Percentiles rank a stretch among this genome's conserved stretches.
Conservation (phyloP, 2,113 vertebrate species). For the Centropus bengalensis region DNA sequence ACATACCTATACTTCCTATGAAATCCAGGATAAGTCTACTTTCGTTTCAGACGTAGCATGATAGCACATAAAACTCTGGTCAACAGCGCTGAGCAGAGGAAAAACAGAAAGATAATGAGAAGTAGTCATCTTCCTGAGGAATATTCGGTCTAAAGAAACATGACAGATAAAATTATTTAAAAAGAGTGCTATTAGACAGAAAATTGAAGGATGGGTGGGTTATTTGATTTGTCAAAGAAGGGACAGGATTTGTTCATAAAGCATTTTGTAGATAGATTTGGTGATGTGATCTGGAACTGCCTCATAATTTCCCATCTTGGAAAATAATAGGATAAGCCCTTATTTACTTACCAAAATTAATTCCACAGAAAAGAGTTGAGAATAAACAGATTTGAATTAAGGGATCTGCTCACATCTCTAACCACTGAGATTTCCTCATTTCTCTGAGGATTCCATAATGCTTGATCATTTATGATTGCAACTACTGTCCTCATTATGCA, state of each 20-base stretch:
- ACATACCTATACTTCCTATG: background rate
- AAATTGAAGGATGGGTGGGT: background rate
- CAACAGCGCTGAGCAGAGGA: background rate
- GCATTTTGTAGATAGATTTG: background rate
- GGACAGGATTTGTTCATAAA: background rate
- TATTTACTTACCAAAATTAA: background rate
- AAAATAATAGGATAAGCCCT: background rate
- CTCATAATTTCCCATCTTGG: background rate
- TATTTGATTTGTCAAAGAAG: background rate
- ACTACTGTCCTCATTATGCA: background rate
- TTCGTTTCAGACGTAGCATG: background rate
- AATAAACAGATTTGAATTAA: background rate
- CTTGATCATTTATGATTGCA: background rate
- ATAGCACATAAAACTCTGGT: background rate
- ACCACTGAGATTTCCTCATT: background rate
- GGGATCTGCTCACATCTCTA: rapidly evolving
- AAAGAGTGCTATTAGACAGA: background rate
- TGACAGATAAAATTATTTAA: background rate
- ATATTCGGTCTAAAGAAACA: background rate
- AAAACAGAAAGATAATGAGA: background rate
- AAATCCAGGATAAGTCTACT: background rate
- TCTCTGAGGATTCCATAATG: background rate
- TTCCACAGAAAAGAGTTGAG: background rate
- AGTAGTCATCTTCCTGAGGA: background rate
- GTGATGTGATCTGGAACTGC: background rate